These are phyloP conservation scores for Cervus canadensis DNA, from an alignment of 2,113 vertebrate species.

Conservation along the genomic window DNA sequence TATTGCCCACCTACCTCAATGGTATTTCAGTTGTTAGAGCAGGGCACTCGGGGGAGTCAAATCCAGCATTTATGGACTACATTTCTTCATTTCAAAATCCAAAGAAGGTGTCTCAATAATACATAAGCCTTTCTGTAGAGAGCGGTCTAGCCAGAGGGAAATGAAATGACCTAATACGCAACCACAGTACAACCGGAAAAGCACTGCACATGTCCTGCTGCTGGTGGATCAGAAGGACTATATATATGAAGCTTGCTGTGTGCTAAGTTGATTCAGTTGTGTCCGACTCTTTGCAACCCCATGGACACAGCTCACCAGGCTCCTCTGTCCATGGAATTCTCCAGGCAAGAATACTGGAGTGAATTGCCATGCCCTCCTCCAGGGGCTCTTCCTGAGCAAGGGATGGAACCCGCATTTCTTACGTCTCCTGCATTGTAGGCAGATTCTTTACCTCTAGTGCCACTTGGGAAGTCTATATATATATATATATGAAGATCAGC, in stretches of 20 bases:
- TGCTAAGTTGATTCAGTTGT: not conserved
- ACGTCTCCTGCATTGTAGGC: not conserved
- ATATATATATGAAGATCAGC: not conserved
- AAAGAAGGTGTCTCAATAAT: not conserved
- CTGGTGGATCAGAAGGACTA: not conserved
- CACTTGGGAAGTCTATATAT: not conserved
- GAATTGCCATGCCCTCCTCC: not conserved
- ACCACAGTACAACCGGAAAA: not conserved
- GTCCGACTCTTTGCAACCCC: not conserved
- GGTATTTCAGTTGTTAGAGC: not conserved
- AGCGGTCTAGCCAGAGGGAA: not conserved
- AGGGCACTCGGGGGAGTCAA: not conserved
- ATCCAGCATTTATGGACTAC: not conserved
- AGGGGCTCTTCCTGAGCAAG: not conserved
- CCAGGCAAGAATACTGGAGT: not conserved
- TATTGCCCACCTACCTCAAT: not conserved
- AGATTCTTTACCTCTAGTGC: not conserved
- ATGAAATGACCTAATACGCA: not conserved
- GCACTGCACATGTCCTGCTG: not conserved
- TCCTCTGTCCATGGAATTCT: not conserved
- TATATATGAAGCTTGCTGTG: not conserved
- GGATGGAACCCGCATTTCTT: not conserved
- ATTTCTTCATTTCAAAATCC: not conserved
- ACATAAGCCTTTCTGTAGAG: not conserved
- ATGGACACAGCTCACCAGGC: not conserved